Percentiles rank a stretch among this genome's conserved stretches.
Evolutionary conservation across 2,113 vertebrate genomes (phyloP).

Genomic region (Aythya baeri): DNA sequence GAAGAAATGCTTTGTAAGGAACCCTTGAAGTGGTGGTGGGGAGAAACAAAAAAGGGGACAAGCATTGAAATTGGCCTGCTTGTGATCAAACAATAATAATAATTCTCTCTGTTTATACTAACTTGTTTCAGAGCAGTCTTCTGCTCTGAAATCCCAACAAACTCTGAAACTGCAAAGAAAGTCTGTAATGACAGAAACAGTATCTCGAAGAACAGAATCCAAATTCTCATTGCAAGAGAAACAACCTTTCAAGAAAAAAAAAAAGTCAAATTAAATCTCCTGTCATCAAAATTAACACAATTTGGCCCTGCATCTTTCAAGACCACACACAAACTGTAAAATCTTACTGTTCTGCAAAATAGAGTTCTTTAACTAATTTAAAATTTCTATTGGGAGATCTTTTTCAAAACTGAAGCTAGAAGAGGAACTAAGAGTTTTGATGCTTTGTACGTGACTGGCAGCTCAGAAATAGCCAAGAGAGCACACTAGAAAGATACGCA

Average conservation of each 20-base stretch:
- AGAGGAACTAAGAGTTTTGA: background rate
- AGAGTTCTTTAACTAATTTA: background rate
- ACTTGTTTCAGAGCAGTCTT: background rate
- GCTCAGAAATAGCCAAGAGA: background rate
- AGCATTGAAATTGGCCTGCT: background rate
- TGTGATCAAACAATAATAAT: background rate
- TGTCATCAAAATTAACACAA: background rate
- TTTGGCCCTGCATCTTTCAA: background rate
- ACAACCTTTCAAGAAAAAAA: background rate
- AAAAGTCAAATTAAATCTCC: background rate
- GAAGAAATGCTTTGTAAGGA: background rate
- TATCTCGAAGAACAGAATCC: background rate
- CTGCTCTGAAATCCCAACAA: background rate
- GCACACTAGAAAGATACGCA: background rate
- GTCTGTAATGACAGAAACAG: background rate
- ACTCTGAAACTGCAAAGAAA: background rate
- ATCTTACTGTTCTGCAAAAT: background rate
- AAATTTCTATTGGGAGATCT: background rate
- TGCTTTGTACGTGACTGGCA: background rate
- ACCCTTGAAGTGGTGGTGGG: fast-evolving
- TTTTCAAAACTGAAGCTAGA: background rate
- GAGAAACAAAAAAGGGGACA: background rate
- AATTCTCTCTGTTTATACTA: background rate
- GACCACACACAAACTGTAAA: background rate
- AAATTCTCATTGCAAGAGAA: background rate